These are phyloP conservation scores for Ctenodactylus gundi DNA, from an alignment of 2,113 vertebrate genomes.

Conservation along the genomic window DNA sequence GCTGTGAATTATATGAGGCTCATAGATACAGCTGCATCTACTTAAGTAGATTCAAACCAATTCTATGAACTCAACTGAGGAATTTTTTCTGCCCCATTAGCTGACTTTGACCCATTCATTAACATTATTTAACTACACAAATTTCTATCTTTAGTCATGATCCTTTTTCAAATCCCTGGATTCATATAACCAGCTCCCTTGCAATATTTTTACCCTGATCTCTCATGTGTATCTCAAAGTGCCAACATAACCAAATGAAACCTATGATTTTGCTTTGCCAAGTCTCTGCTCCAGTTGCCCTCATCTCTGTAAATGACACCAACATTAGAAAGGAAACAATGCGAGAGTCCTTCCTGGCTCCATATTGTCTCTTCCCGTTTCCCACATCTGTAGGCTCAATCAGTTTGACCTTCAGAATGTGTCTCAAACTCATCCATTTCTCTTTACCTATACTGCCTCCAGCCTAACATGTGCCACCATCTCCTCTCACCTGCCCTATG, in stretches of 20 bases:
- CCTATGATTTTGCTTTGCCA: not conserved
- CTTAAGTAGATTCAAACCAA: not conserved
- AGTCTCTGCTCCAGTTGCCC: not conserved
- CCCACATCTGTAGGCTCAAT: not conserved
- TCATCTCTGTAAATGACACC: not conserved
- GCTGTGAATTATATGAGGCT: accelerated
- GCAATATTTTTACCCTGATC: not conserved
- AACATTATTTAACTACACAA: not conserved
- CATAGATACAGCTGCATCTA: not conserved
- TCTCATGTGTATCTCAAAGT: not conserved
- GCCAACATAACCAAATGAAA: not conserved
- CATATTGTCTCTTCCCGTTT: not conserved
- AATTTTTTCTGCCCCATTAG: not conserved
- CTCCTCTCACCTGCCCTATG: not conserved
- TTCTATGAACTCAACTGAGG: too few species aligned
- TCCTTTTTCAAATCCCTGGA: not conserved
- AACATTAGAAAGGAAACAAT: not conserved
- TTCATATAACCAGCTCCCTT: not conserved
- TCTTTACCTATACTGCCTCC: not conserved
- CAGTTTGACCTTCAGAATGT: not conserved
- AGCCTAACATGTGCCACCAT: accelerated
- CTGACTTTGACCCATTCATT: not conserved
- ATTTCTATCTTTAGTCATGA: not conserved
- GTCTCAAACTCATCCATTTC: not conserved
- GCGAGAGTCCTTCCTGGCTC: accelerated